These are phyloP conservation scores for Neolamprologus variostigma DNA, from an alignment of 2,113 vertebrate genomes.

Conservation along the genomic window DNA sequence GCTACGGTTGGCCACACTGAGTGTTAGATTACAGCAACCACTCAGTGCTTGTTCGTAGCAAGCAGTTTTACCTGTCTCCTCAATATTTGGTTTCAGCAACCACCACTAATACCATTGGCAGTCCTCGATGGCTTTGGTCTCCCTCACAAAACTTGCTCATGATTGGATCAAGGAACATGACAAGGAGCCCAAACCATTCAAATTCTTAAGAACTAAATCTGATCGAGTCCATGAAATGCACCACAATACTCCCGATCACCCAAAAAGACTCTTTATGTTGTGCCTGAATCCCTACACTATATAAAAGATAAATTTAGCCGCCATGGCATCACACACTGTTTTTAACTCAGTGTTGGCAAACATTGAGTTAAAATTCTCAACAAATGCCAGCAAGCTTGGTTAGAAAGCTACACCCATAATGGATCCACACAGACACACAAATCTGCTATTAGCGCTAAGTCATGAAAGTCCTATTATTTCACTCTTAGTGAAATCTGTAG, in stretches of 20 bases:
- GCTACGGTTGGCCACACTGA: neutral
- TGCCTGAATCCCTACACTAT: neutral
- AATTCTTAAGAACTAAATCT: neutral
- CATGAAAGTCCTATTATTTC: neutral
- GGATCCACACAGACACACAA: neutral
- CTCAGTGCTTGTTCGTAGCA: neutral
- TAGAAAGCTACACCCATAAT: neutral
- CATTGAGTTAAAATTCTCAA: neutral
- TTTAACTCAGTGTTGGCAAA: neutral
- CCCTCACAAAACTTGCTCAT: neutral
- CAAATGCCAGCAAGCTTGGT: neutral
- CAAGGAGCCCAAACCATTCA: rapidly evolving
- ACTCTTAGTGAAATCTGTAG: neutral
- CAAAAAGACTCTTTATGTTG: neutral
- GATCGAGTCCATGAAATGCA: neutral
- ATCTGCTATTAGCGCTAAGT: neutral
- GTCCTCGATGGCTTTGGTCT: neutral
- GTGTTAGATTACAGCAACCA: neutral
- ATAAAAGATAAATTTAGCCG: neutral
- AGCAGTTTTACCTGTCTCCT: neutral
- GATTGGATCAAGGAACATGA: neutral
- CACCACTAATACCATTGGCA: neutral
- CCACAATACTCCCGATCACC: too few species aligned
- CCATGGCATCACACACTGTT: rapidly evolving
- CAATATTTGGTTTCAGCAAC: neutral